Conservation (phyloP, 2,113 vertebrate genomes). For the Pholis gunnellus region DNA sequence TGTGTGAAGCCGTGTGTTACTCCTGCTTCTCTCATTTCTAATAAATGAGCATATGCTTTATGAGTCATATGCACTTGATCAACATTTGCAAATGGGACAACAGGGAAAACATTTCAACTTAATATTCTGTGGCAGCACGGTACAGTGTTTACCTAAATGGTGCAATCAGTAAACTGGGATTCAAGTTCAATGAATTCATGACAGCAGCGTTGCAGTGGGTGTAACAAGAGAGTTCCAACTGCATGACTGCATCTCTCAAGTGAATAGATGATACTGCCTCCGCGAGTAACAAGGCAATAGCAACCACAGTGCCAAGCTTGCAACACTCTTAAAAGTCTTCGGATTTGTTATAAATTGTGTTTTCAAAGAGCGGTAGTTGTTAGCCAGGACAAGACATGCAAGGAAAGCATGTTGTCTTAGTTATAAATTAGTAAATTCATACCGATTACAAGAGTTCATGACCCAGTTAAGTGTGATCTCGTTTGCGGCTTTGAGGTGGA, state of each 20-base stretch:
- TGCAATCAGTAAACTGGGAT: slow-evolving; percentile 7
- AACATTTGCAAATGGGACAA: slow-evolving; percentile 11
- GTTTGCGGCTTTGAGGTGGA: slow-evolving; percentile 54
- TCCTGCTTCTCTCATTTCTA: background rate
- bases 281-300: slow-evolving; percentile 18
- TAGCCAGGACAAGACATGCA: slow-evolving; percentile 36
- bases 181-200: slow-evolving; percentile 16
- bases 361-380: slow-evolving; percentile 40
- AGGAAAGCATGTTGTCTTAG: slow-evolving; percentile 32
- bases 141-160: slow-evolving; percentile 7
- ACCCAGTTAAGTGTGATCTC: slow-evolving; percentile 65
- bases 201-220: background rate
- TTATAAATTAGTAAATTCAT: slow-evolving; percentile 57
- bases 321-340: background rate
- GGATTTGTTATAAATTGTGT: slow-evolving; percentile 26
- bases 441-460: slow-evolving; percentile 63
- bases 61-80: background rate
- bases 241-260: slow-evolving; percentile 13
- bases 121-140: background rate
- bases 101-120: background rate
- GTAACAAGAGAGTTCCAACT: slow-evolving; percentile 25
- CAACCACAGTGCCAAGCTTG: slow-evolving; percentile 1
- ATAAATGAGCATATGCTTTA: background rate
- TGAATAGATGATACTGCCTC: slow-evolving; percentile 33
- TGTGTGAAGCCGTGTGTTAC: slow-evolving; percentile 2